A percentile compares a stretch with the other conserved stretches of the same genome.
Conservation (phyloP, 2,888 invertebrate species). For the Beris chalybata region DNA sequence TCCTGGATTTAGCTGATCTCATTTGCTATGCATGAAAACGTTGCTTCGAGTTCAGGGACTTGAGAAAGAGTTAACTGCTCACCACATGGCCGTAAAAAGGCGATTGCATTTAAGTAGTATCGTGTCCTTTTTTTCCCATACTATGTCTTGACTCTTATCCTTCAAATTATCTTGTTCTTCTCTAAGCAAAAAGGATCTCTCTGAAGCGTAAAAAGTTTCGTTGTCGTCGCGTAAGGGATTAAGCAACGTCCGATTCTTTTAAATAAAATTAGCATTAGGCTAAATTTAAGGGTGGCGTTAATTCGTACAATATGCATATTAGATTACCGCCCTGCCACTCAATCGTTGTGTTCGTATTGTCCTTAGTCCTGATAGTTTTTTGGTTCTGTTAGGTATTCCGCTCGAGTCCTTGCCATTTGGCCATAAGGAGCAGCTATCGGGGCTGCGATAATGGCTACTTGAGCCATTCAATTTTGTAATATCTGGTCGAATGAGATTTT, state of each 20-base stretch:
- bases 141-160: neutral
- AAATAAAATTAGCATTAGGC: conserved; percentile 45
- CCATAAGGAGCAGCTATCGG: conserved; percentile 27
- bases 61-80: conserved; percentile 33
- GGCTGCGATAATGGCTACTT: conserved; percentile 25
- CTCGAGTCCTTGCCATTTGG: conserved; percentile 27
- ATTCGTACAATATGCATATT: conserved; percentile 38
- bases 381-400: conserved; percentile 29
- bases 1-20: conserved; percentile 32
- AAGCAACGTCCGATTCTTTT: conserved; percentile 41
- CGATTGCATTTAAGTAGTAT: conserved; percentile 7
- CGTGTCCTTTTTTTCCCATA: neutral
- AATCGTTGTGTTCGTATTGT: conserved; percentile 23
- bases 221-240: conserved; percentile 26
- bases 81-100: conserved; percentile 23
- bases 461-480: conserved; percentile 33
- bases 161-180: neutral
- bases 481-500: conserved; percentile 35
- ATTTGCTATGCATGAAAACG: conserved; percentile 42
- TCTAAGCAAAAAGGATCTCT: neutral
- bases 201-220: neutral
- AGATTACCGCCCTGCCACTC: conserved; percentile 33
- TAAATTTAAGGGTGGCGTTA: conserved; percentile 39
- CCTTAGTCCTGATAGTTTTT: neutral
- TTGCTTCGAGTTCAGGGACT: conserved; percentile 32